Conservation (phyloP, 2,888 invertebrate genomes). For the Torymus tubicola region DNA sequence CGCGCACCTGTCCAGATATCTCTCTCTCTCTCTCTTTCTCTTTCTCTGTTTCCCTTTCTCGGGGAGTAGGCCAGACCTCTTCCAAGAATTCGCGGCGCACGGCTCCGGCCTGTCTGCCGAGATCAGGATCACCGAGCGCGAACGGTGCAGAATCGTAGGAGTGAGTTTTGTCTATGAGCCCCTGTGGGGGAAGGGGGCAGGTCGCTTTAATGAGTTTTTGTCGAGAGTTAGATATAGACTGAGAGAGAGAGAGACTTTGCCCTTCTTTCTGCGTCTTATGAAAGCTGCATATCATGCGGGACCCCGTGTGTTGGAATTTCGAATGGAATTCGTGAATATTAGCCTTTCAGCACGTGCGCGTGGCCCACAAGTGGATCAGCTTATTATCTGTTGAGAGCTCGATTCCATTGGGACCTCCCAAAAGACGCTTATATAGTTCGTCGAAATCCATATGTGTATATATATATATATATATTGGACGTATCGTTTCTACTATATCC, state of each 20-base stretch:
- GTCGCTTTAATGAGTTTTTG: constrained; percentile 72
- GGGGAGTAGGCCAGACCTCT: constrained; percentile 57
- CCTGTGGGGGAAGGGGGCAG: constrained; percentile 62
- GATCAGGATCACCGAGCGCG: constrained; percentile 71
- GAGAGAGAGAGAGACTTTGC: neutral
- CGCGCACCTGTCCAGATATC: constrained; percentile 75
- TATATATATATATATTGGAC: too few species aligned
- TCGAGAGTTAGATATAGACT: constrained; percentile 35
- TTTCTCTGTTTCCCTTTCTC: neutral
- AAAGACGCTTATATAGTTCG: constrained; percentile 14
- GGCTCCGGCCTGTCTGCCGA: constrained; percentile 74
- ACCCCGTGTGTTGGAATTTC: neutral
- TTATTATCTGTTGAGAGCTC: constrained; percentile 31
- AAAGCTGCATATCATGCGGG: constrained; percentile 10
- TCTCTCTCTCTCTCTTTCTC: constrained; percentile 47
- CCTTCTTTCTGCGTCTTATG: neutral
- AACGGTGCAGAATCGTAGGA: constrained; percentile 58
- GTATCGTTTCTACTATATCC: too few species aligned
- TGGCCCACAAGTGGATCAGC: neutral
- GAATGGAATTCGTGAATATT: constrained; percentile 46
- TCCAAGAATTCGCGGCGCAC: constrained; percentile 70
- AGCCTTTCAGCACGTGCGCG: neutral
- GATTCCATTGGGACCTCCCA: constrained; percentile 1
- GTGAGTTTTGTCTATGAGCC: constrained; percentile 69
- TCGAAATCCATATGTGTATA: neutral